phyloP scores from a whole-genome alignment of 1,140 invertebrate genomes.

The Ylistrum balloti region DNA sequence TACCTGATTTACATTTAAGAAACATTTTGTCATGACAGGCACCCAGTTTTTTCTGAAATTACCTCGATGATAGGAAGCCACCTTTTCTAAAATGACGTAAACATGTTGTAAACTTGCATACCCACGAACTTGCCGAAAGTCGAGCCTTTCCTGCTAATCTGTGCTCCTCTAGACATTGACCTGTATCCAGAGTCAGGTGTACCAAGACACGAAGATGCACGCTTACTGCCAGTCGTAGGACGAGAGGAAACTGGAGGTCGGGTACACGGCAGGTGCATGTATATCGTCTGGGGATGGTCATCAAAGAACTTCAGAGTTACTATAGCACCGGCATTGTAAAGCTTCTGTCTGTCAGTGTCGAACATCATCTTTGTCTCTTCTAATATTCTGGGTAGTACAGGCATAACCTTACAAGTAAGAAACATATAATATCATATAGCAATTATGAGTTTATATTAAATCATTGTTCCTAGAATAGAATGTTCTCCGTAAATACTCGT shows the following conservation, averaged over 20 bases:
- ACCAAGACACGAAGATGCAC: background rate
- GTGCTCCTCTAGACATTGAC: background rate
- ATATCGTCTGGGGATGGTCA: background rate
- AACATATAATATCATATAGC: no score
- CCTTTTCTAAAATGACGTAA: no score
- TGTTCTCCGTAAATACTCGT: no score
- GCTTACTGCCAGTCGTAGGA: conserved; percentile 3
- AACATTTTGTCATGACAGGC: no score
- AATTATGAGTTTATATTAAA: no score
- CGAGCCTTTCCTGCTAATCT: conserved; percentile 1
- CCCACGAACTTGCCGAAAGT: background rate
- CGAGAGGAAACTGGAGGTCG: background rate
- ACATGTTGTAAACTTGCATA: background rate
- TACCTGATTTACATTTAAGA: no score
- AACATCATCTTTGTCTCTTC: background rate
- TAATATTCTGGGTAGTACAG: background rate
- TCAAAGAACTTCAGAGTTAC: background rate
- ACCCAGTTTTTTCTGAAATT: no score
- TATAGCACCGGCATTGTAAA: background rate
- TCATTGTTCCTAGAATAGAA: no score
- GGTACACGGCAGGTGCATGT: conserved; percentile 6
- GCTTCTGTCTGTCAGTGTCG: background rate
- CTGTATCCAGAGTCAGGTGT: conserved; percentile 1
- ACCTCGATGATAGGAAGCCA: no score
- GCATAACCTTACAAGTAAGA: background rate